phyloP scores from a whole-genome alignment of 2,113 vertebrate species.

The Sciurus niger region DNA sequence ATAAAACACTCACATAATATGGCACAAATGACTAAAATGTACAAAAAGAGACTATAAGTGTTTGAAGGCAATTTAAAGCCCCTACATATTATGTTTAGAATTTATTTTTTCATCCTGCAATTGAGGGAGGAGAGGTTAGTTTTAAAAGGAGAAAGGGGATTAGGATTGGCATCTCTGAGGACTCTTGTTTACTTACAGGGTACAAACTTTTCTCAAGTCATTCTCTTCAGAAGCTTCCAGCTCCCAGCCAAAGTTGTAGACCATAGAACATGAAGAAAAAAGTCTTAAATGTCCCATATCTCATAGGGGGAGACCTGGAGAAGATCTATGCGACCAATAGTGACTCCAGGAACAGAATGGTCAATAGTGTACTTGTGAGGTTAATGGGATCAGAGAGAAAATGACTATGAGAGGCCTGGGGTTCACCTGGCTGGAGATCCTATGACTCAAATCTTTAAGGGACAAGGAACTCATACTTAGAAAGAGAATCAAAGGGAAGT shows the following conservation, averaged over 20 bases:
- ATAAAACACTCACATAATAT: background rate
- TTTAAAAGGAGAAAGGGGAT: constrained; percentile 19
- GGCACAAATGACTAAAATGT: background rate
- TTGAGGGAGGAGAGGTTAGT: background rate
- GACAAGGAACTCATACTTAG: background rate
- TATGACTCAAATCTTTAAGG: background rate
- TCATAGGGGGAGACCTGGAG: background rate
- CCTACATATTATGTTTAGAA: constrained; percentile 1
- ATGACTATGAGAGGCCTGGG: background rate
- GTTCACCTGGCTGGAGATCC: background rate
- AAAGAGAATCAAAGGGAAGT: background rate
- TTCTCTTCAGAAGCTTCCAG: background rate
- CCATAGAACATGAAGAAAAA: background rate
- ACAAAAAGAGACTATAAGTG: background rate
- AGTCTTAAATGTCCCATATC: background rate
- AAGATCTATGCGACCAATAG: background rate
- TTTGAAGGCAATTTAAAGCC: background rate
- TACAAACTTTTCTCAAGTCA: background rate
- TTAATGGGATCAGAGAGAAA: background rate
- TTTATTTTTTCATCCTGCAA: background rate
- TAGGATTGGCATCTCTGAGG: background rate
- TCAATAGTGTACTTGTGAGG: background rate
- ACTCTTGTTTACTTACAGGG: background rate
- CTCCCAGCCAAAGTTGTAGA: background rate
- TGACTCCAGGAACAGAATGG: background rate